phyloP scores from a whole-genome alignment of 2,797 vertebrate species.

The Mareca penelope region DNA sequence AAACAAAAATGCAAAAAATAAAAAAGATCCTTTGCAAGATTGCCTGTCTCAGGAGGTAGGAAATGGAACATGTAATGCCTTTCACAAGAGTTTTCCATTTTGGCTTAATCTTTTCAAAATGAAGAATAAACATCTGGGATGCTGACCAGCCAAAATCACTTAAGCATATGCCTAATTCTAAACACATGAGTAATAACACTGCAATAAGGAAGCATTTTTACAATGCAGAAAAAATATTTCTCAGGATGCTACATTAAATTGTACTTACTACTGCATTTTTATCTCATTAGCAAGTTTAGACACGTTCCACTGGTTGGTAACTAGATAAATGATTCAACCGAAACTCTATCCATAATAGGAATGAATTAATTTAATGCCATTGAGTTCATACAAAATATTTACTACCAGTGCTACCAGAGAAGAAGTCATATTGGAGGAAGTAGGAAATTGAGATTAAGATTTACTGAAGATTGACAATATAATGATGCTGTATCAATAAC shows the following conservation, averaged over 20 bases:
- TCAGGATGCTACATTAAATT: background rate
- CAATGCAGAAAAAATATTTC: background rate
- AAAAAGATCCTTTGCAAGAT: background rate
- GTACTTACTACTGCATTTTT: background rate
- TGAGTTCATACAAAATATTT: background rate
- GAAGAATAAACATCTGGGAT: background rate
- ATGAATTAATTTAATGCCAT: background rate
- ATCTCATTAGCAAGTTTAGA: background rate
- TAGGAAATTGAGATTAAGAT: background rate
- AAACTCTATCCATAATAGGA: background rate
- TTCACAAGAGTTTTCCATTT: background rate
- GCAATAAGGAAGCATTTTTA: background rate
- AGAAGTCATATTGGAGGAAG: background rate
- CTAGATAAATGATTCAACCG: background rate
- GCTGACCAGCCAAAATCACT: background rate
- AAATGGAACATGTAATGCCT: background rate
- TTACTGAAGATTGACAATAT: background rate
- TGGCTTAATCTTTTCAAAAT: background rate
- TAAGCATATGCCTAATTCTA: background rate
- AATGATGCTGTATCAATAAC: background rate
- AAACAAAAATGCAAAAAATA: background rate
- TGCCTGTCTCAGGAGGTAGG: background rate
- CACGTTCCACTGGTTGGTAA: background rate
- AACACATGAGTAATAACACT: accelerated
- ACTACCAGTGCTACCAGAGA: background rate